Percentiles rank a stretch among this genome's conserved stretches.
Conservation (phyloP, 1,140 invertebrate species). For the Hypsibius dujardini region DNA sequence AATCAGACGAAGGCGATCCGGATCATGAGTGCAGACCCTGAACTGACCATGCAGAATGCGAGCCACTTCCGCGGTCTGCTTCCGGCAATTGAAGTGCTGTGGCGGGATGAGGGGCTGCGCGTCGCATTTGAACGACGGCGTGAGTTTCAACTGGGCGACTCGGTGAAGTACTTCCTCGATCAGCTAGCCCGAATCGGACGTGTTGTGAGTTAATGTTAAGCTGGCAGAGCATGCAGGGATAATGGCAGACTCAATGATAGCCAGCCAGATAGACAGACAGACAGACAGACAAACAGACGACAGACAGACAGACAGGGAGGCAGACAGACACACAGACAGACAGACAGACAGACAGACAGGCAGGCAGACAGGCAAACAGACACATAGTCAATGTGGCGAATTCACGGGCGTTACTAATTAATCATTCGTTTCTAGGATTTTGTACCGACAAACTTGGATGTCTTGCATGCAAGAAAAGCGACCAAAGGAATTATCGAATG, state of each 20-base stretch:
- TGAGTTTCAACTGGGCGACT: constrained; percentile 91
- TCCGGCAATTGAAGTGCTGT: constrained; percentile 58
- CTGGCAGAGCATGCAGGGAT: too few species aligned
- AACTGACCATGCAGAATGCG: constrained; percentile 51
- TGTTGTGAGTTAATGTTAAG: constrained; percentile 33
- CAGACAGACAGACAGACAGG: too few species aligned
- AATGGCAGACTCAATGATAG: too few species aligned
- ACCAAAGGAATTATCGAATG: constrained; percentile 94
- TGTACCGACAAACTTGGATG: constrained; percentile 74
- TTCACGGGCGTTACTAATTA: constrained; percentile 14
- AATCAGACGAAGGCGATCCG: constrained; percentile 51
- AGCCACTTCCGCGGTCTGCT: not conserved
- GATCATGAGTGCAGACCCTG: constrained; percentile 45
- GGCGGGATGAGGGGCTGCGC: constrained; percentile 69
- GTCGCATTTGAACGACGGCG: constrained; percentile 72
- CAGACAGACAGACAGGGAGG: too few species aligned
- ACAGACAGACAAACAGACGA: constrained; percentile 36
- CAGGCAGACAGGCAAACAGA: too few species aligned
- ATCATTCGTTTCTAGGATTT: constrained; percentile 47
- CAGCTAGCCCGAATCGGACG: constrained; percentile 66
- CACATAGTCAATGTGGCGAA: too few species aligned
- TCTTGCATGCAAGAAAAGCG: constrained; percentile 81
- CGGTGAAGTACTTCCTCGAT: constrained; percentile 79
- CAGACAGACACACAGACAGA: too few species aligned
- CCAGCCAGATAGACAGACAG: too few species aligned